A percentile compares a stretch with the other conserved stretches of the same genome.
These are phyloP conservation scores for Nematolebias whitei DNA, from an alignment of 2,113 vertebrate species.

Conservation along the genomic window DNA sequence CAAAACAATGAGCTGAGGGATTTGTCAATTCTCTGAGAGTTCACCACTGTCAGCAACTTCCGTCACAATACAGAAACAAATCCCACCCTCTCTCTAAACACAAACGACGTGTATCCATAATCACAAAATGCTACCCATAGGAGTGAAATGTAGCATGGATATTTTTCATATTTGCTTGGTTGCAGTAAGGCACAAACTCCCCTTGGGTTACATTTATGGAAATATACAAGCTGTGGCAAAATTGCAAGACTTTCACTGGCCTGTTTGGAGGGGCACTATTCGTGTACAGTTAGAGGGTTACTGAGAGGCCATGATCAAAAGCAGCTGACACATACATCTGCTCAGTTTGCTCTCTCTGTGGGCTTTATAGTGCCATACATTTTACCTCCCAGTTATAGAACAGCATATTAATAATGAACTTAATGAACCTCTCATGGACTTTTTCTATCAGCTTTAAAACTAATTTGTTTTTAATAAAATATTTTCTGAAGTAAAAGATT, in stretches of 20 bases:
- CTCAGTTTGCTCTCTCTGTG: background rate
- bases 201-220: background rate
- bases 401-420: background rate
- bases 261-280: background rate
- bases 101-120: no score
- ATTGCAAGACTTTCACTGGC: background rate
- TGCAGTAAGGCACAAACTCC: background rate
- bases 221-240: background rate
- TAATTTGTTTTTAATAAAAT: background rate
- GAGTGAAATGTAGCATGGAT: background rate
- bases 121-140: background rate
- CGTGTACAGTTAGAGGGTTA: background rate
- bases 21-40: constrained; percentile 1
- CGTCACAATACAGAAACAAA: background rate
- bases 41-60: background rate
- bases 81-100: background rate
- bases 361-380: background rate
- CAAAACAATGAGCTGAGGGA: constrained; percentile 10
- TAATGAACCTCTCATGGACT: background rate
- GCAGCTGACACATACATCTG: background rate
- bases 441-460: background rate
- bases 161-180: background rate
- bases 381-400: background rate
- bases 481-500: background rate
- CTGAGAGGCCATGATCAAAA: background rate